Evolutionary conservation across 2,888 invertebrate species (phyloP), one percentile per base, ranked within the genome.

Genomic region (Lycophotia porphyrea): DNA sequence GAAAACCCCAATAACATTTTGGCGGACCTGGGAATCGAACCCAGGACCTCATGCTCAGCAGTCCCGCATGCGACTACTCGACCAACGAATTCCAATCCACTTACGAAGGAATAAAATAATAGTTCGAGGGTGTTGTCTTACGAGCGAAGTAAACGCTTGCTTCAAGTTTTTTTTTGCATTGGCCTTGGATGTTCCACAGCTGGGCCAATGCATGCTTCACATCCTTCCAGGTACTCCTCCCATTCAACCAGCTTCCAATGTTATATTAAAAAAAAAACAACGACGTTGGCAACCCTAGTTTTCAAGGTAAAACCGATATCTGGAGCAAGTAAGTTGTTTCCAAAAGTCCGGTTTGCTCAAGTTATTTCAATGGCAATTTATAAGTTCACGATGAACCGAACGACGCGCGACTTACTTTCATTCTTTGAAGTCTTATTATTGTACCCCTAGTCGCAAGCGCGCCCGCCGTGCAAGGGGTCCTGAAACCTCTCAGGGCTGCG

Each of bases 271-370:
- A 52, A 24, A 5, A 55, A 27, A 27, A 68, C 15, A 2, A 3
- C 21, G 13, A 31, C 31, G 1, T 34, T 52, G 71, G 21, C 78
- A 77, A 34, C 80, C 80, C 71, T 81, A 60, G 0, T 21, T 47
- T 42, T 15, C 52, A 42, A 81, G 82, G 80, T 77, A 78, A 81
- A 82, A 69, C 65, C 71, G 0, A 36, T 64, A 82, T 67, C 60
- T 80, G 71, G 80, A 72, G 67, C 47, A 34, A n/a, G 39, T 27
- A 67, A 76, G 58, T 60, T 27, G 36, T 64, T 44, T 71, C n/a
- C 21, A 34, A 71, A 60, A 71, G 7, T 77, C 80, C 80, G 82
- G 82, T 82, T 82, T 42, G 31, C 2, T 11, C n/a, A 58, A 27
- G 21, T 63, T 64, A 47, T 68, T 77, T 71, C 64, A 71, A 68